phyloP scores from a whole-genome alignment of 2,113 vertebrate genomes.

The Psettodes erumei region DNA sequence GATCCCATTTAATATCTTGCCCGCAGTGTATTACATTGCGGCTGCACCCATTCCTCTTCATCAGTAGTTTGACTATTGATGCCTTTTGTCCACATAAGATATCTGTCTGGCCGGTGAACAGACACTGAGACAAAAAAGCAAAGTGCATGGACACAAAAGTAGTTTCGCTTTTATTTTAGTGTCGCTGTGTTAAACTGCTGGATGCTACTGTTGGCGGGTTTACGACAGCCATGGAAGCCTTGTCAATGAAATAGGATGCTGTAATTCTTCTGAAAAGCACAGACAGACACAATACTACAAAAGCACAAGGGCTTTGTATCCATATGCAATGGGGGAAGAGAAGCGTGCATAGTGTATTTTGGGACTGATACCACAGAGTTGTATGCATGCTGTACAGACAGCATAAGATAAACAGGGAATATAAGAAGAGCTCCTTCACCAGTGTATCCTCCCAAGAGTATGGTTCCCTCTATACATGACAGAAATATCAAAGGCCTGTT shows the following conservation, averaged over 20 bases:
- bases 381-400: conserved; percentile 59
- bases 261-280: conserved; percentile 45
- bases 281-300: conserved; percentile 27
- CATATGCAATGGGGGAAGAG: conserved; percentile 18
- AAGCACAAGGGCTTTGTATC: conserved; percentile 36
- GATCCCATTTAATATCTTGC: conserved; percentile 32
- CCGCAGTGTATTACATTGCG: conserved; percentile 27
- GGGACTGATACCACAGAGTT: conserved; percentile 34
- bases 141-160: conserved; percentile 17
- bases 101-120: conserved; percentile 11
- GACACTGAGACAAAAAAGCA: neutral
- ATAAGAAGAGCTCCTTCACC: conserved; percentile 55
- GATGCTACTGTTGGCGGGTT: conserved; percentile 27
- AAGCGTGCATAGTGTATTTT: conserved; percentile 39
- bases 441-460: conserved; percentile 57
- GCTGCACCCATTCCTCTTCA: conserved; percentile 49
- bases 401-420: conserved; percentile 70
- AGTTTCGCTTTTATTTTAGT: too few relatives aligned
- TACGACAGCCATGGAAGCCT: conserved; percentile 27
- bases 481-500: conserved; percentile 78
- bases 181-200: conserved; percentile 9
- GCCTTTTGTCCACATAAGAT: conserved; percentile 3
- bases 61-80: conserved; percentile 26
- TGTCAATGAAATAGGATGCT: conserved; percentile 41
- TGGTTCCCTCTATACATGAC: conserved; percentile 64